phyloP scores from a whole-genome alignment of 2,888 invertebrate genomes.

The Drosophila tanythrix region DNA sequence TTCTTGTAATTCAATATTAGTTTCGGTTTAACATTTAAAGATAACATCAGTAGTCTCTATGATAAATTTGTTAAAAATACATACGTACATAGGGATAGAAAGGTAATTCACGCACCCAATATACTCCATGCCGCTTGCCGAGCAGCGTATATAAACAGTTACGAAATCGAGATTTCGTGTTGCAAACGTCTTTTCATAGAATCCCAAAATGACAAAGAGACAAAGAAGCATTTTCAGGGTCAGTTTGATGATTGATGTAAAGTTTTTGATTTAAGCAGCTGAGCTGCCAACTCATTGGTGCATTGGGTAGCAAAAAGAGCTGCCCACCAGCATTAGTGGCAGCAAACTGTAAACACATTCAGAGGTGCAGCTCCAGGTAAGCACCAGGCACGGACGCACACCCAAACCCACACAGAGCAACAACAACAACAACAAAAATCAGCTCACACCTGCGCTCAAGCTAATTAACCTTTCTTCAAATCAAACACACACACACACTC shows the following conservation, averaged over 20 bases:
- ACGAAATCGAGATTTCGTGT: conserved; percentile 65
- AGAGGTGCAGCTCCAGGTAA: conserved; percentile 55
- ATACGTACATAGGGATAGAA: not conserved
- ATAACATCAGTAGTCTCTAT: not conserved
- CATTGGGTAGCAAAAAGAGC: conserved; percentile 19
- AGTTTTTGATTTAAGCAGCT: conserved; percentile 65
- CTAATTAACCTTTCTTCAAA: conserved; percentile 76
- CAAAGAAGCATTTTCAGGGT: conserved; percentile 65
- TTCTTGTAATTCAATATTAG: not conserved
- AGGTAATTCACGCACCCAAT: not conserved
- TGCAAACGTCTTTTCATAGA: conserved; percentile 40
- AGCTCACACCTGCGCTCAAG: conserved; percentile 58
- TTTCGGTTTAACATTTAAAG: not conserved
- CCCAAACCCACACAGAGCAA: conserved; percentile 10
- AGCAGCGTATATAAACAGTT: conserved; percentile 53
- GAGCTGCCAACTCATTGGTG: conserved; percentile 38
- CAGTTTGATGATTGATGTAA: conserved; percentile 65
- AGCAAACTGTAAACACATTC: conserved; percentile 16
- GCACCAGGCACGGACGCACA: conserved; percentile 18
- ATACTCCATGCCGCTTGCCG: not conserved
- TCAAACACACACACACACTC: conserved; percentile 18
- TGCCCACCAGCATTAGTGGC: conserved; percentile 33
- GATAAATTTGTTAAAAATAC: not conserved
- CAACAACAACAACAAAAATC: conserved; percentile 13
- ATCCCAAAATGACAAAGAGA: conserved; percentile 44